These are phyloP conservation scores for Mustela lutreola DNA, from an alignment of 2,113 vertebrate genomes.

Conservation along the genomic window DNA sequence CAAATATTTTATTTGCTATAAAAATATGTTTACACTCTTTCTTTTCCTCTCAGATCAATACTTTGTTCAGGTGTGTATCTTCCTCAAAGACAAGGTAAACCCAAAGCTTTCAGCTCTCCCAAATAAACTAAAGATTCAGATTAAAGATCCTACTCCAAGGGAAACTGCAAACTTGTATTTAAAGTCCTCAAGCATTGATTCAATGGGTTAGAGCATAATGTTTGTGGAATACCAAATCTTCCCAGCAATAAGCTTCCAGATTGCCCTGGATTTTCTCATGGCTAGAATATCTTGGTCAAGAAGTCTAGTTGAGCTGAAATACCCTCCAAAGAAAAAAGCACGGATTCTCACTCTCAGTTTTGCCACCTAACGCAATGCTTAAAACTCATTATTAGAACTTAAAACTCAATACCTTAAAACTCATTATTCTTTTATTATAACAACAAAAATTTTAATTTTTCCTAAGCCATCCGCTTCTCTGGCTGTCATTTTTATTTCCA, in stretches of 20 bases:
- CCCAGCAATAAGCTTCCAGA: not conserved
- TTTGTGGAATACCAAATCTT: not conserved
- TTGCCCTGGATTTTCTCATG: not conserved
- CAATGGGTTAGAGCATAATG: not conserved
- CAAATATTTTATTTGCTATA: not conserved
- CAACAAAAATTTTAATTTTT: not conserved
- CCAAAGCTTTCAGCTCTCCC: not conserved
- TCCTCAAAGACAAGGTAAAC: not conserved
- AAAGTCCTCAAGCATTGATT: not conserved
- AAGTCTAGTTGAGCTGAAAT: not conserved
- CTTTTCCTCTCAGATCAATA: conserved; percentile 6
- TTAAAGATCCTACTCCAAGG: not conserved
- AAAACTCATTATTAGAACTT: not conserved
- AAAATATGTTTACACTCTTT: not conserved
- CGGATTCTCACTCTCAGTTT: not conserved
- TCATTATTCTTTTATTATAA: not conserved
- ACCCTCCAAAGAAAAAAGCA: not conserved
- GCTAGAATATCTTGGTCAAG: not conserved
- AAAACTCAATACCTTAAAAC: not conserved
- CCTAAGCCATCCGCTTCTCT: not conserved
- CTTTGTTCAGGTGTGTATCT: not conserved
- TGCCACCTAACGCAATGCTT: not conserved
- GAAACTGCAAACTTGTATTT: not conserved
- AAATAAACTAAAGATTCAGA: conserved; percentile 36
- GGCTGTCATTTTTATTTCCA: conserved; percentile 5